A percentile compares a stretch with the other conserved stretches of the same genome.
Conservation (phyloP, 2,888 invertebrate species). For the Ferrisia virgata region DNA sequence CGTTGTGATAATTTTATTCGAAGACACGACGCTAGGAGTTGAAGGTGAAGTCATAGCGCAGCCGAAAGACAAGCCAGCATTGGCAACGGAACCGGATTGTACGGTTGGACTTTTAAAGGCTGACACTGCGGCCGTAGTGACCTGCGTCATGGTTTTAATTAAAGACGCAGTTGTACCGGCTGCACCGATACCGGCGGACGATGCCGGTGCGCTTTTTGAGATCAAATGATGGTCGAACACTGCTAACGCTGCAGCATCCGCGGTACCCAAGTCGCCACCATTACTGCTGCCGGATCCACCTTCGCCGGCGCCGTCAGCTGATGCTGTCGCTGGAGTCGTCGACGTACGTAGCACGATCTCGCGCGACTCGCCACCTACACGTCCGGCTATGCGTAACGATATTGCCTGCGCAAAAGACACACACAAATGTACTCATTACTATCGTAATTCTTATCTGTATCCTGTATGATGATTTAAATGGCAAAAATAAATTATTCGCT, state of each 20-base stretch:
- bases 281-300: neutral
- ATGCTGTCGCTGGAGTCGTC: slow-evolving; percentile 52
- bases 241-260: neutral
- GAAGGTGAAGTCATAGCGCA: neutral
- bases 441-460: neutral
- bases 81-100: slow-evolving; percentile 54
- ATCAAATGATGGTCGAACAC: slow-evolving; percentile 46
- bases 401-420: slow-evolving; percentile 56
- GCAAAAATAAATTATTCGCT: too few species aligned
- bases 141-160: slow-evolving; percentile 45
- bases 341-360: slow-evolving; percentile 65
- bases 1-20: neutral
- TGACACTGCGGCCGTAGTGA: neutral
- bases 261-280: neutral
- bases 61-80: neutral
- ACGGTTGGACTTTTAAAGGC: slow-evolving; percentile 65
- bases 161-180: slow-evolving; percentile 50
- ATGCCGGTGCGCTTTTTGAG: slow-evolving; percentile 46
- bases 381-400: slow-evolving; percentile 63
- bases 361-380: slow-evolving; percentile 66
- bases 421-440: neutral
- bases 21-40: slow-evolving; percentile 46
- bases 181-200: slow-evolving; percentile 37
- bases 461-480: too few species aligned
- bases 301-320: neutral